These are phyloP conservation scores for Scatophagus argus DNA, from an alignment of 2,113 vertebrate species.

Conservation along the genomic window DNA sequence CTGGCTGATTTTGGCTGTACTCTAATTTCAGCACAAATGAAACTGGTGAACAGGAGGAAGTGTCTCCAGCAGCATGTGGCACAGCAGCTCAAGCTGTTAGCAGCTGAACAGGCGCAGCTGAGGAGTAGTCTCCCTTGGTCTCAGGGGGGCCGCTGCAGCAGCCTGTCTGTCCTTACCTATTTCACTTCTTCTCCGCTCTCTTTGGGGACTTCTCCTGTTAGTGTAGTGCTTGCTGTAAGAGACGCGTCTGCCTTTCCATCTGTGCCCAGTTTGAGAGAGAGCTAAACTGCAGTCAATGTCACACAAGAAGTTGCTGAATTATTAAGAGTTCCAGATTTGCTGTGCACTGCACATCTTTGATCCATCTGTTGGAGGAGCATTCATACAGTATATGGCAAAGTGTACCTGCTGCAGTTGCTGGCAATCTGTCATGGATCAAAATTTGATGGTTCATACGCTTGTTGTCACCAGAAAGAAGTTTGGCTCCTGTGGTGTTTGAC, in stretches of 20 bases:
- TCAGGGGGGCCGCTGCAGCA: constrained; percentile 80
- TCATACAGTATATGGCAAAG: constrained; percentile 79
- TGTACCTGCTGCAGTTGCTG: constrained; percentile 79
- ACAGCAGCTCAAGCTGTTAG: constrained; percentile 84
- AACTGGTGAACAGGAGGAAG: constrained; percentile 79
- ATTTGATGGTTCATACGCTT: constrained; percentile 75
- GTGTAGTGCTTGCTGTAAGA: constrained; percentile 81
- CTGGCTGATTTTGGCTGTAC: constrained; percentile 68
- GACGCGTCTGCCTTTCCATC: constrained; percentile 86
- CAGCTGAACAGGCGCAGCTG: constrained; percentile 78
- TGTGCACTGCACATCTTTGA: constrained; percentile 82
- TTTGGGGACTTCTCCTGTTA: constrained; percentile 86
- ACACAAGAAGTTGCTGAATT: constrained; percentile 87
- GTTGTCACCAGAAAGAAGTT: constrained; percentile 76
- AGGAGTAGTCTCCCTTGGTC: constrained; percentile 78
- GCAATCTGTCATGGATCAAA: constrained; percentile 83
- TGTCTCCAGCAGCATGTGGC: constrained; percentile 83
- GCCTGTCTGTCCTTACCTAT: constrained; percentile 84
- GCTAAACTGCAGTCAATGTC: constrained; percentile 86
- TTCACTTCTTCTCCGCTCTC: constrained; percentile 78
- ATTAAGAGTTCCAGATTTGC: constrained; percentile 88
- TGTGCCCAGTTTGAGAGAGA: constrained; percentile 83
- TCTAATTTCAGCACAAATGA: constrained; percentile 81
- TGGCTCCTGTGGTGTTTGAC: constrained; percentile 41
- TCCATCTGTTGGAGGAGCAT: constrained; percentile 84